Evolutionary conservation across 2,113 vertebrate species (phyloP).

Genomic region (Malurus melanocephalus): DNA sequence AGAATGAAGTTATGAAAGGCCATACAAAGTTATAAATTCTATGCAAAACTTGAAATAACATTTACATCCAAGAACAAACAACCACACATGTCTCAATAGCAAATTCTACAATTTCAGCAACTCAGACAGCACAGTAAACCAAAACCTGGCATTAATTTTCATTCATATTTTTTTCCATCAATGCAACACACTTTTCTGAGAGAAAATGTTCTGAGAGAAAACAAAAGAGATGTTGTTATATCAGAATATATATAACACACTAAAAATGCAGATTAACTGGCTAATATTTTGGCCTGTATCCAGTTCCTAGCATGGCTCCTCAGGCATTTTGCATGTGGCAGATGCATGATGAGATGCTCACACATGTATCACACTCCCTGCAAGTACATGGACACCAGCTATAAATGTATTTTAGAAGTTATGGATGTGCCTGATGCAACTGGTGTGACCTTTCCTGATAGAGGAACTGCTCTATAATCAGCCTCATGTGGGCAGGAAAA

Average conservation of each 20-base stretch:
- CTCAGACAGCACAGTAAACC: neutral
- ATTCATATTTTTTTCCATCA: neutral
- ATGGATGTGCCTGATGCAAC: slow-evolving; percentile 22
- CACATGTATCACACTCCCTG: neutral
- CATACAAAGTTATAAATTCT: neutral
- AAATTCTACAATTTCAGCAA: neutral
- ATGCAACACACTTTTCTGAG: neutral
- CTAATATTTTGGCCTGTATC: neutral
- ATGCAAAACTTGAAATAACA: neutral
- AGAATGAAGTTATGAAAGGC: neutral
- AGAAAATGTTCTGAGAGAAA: neutral
- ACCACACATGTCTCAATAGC: neutral
- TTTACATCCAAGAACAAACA: neutral
- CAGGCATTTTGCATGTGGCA: neutral
- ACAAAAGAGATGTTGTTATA: neutral
- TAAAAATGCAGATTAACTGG: neutral
- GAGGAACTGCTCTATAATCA: slow-evolving; percentile 43
- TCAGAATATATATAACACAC: neutral
- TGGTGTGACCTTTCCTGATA: slow-evolving; percentile 21
- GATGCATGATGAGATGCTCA: neutral
- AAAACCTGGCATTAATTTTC: neutral
- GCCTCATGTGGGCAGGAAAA: slow-evolving; percentile 10
- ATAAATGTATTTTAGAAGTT: slow-evolving; percentile 41
- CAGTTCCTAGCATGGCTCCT: neutral
- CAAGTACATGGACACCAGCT: neutral